Evolutionary conservation across 2,888 invertebrate genomes (phyloP).

Genomic region (Tenthredo notha): DNA sequence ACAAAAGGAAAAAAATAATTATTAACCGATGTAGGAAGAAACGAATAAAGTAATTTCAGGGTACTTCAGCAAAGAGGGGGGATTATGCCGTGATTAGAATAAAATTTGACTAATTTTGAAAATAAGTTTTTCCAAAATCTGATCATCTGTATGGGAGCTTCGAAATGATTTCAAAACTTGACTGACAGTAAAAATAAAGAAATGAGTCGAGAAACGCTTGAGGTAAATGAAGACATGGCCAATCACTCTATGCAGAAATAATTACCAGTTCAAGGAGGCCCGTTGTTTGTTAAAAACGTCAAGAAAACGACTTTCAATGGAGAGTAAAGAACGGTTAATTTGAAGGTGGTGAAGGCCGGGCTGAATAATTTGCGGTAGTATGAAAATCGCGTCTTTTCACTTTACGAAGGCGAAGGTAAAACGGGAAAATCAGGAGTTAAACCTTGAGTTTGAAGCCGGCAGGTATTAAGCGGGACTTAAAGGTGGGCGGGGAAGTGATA

Average conservation of each 20-base stretch:
- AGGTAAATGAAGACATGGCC: background rate
- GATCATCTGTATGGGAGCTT: background rate
- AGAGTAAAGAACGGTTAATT: background rate
- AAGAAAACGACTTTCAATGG: background rate
- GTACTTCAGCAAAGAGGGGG: background rate
- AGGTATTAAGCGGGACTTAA: conserved; percentile 42
- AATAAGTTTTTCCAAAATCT: no score
- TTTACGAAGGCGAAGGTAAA: background rate
- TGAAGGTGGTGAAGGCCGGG: background rate
- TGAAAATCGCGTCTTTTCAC: background rate
- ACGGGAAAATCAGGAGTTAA: conserved; percentile 11
- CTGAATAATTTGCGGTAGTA: background rate
- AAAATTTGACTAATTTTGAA: no score
- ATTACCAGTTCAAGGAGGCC: background rate
- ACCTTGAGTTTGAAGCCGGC: background rate
- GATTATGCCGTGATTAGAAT: background rate
- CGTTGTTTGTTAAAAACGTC: conserved; percentile 5
- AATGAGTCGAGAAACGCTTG: background rate
- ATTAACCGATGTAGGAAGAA: background rate
- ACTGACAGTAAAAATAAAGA: background rate
- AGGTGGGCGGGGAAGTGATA: conserved; percentile 73
- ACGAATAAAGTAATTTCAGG: background rate
- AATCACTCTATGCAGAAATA: background rate
- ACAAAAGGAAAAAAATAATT: background rate
- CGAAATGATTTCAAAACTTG: background rate